Conservation (phyloP, 2,888 invertebrate species). For the Zaprionus obscuricornis region DNA sequence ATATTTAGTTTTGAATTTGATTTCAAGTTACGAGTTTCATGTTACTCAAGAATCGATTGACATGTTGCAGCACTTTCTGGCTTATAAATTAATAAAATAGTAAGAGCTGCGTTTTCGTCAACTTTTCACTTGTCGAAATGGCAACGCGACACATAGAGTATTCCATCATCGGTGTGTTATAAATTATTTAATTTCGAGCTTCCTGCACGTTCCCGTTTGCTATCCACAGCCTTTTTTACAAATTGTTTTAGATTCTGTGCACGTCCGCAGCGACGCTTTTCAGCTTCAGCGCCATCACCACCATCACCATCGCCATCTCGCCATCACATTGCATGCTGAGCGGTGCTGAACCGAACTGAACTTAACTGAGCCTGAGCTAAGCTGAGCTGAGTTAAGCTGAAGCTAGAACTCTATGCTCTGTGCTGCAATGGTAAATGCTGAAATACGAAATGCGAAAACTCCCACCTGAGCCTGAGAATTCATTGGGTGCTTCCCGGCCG, state of each 20-base stretch:
- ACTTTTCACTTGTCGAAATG: no score
- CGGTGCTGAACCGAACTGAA: constrained; percentile 4
- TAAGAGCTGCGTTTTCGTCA: no score
- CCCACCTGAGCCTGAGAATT: constrained; percentile 51
- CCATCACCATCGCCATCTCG: constrained; percentile 8
- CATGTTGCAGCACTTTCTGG: no score
- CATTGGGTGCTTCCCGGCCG: constrained; percentile 33
- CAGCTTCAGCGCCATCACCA: constrained; percentile 48
- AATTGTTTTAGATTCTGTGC: constrained; percentile 63
- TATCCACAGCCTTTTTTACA: constrained; percentile 40
- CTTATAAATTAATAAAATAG: no score
- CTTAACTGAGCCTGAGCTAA: no score
- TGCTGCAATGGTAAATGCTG: no score
- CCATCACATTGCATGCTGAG: constrained; percentile 54
- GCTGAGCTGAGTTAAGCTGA: no score
- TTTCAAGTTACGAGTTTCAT: no score
- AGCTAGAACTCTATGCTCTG: no score
- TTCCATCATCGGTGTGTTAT: constrained; percentile 38
- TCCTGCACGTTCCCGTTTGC: constrained; percentile 52
- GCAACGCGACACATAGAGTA: no score
- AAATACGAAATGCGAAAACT: constrained; percentile 48
- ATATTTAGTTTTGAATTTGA: no score
- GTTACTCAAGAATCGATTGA: no score
- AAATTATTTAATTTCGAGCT: constrained; percentile 50
- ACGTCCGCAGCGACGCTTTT: constrained; percentile 60